phyloP scores from a whole-genome alignment of 2,888 invertebrate species.

The Salticus scenicus region DNA sequence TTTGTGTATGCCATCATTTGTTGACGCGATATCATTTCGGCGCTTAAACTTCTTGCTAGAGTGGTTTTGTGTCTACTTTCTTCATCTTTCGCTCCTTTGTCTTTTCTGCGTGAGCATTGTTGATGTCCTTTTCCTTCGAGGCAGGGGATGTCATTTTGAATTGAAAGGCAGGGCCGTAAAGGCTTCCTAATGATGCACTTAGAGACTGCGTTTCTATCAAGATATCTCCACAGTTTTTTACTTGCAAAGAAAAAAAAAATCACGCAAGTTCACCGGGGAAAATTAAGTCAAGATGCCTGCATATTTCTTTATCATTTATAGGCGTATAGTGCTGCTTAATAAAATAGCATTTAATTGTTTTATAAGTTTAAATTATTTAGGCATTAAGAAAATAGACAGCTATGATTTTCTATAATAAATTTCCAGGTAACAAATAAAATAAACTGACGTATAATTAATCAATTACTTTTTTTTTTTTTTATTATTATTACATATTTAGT shows the following conservation, averaged over 20 bases:
- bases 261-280: constrained; percentile 42
- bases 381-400: no score
- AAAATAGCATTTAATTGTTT: no score
- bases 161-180: constrained; percentile 52
- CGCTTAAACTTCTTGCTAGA: constrained; percentile 40
- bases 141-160: constrained; percentile 52
- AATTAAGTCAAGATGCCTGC: constrained; percentile 56
- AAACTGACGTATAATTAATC: no score
- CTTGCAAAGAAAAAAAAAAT: constrained; percentile 34
- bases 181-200: constrained; percentile 67
- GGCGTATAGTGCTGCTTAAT: constrained; percentile 30
- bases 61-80: constrained; percentile 61
- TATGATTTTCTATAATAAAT: no score
- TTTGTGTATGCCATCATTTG: constrained; percentile 60
- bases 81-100: constrained; percentile 52
- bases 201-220: constrained; percentile 20
- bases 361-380: no score
- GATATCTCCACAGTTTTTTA: constrained; percentile 34
- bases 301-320: constrained; percentile 58
- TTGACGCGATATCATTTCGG: constrained; percentile 43
- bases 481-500: no score
- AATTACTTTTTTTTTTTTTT: no score
- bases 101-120: constrained; percentile 43
- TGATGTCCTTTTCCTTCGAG: constrained; percentile 52
- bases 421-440: no score